phyloP scores from a whole-genome alignment of 2,113 vertebrate species.

The Phalacrocorax brasilianus region DNA sequence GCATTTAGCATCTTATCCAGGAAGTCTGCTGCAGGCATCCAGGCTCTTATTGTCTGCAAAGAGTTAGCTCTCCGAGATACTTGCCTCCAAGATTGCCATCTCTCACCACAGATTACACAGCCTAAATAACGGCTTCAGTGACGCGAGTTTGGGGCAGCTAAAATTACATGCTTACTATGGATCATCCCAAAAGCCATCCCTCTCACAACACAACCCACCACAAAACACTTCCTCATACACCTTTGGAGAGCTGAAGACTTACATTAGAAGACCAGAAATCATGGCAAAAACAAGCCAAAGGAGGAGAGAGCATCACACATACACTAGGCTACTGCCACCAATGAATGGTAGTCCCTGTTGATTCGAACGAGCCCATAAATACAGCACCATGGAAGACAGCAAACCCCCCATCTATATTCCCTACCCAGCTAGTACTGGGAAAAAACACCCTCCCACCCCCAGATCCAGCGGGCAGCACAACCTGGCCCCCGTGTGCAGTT shows the following conservation, averaged over 20 bases:
- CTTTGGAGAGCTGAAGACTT: not conserved
- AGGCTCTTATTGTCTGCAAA: not conserved
- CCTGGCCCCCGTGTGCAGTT: accelerated
- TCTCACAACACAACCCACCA: not conserved
- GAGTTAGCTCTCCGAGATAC: too few relatives aligned
- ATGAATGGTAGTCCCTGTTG: too few relatives aligned
- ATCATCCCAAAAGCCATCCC: not conserved
- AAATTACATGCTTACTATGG: accelerated
- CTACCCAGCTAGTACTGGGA: not conserved
- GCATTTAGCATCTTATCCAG: not conserved
- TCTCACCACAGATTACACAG: not conserved
- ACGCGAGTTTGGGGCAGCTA: not conserved
- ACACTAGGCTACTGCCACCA: too few relatives aligned
- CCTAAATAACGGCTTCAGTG: not conserved
- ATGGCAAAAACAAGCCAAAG: not conserved
- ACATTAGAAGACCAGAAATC: not conserved
- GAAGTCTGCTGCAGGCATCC: not conserved
- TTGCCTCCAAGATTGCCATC: not conserved
- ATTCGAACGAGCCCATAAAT: accelerated
- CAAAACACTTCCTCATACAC: not conserved
- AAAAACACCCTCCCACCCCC: not conserved
- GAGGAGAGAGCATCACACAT: not conserved
- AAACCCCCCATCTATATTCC: not conserved
- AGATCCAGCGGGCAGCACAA: not conserved
- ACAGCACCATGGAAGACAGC: not conserved